Conservation (phyloP, 1,140 invertebrate genomes). For the Drosophila hydei region DNA sequence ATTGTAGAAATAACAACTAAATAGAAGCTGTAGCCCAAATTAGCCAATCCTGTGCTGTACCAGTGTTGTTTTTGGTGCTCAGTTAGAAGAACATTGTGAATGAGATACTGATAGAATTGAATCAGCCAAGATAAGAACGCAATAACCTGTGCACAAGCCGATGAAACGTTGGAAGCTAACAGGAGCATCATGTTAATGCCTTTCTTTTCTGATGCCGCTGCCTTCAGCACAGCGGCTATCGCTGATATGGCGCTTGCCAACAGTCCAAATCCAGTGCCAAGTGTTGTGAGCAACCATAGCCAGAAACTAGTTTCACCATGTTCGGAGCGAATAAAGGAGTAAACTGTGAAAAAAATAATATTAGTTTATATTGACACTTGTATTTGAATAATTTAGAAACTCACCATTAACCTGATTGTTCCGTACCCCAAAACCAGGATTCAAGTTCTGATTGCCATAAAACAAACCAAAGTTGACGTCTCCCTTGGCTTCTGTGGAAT, state of each 20-base stretch:
- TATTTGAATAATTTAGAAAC: neutral
- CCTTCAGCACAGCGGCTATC: slow-evolving; percentile 76
- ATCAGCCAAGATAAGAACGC: slow-evolving; percentile 80
- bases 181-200: slow-evolving; percentile 76
- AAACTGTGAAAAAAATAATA: slow-evolving; percentile 47
- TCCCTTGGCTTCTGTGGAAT: slow-evolving; percentile 89
- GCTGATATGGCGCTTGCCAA: slow-evolving; percentile 76
- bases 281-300: slow-evolving; percentile 76
- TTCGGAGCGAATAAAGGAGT: slow-evolving; percentile 72
- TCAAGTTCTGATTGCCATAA: slow-evolving; percentile 92
- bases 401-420: slow-evolving; percentile 81
- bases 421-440: slow-evolving; percentile 92
- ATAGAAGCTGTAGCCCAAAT: slow-evolving; percentile 82
- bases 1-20: slow-evolving; percentile 74
- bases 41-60: slow-evolving; percentile 75
- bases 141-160: slow-evolving; percentile 71
- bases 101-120: slow-evolving; percentile 79
- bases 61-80: slow-evolving; percentile 73
- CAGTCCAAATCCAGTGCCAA: slow-evolving; percentile 77
- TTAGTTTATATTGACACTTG: neutral
- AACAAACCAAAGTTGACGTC: slow-evolving; percentile 93
- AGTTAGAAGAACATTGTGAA: slow-evolving; percentile 70
- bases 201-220: slow-evolving; percentile 76
- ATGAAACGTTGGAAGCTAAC: slow-evolving; percentile 70
- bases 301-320: slow-evolving; percentile 73